phyloP scores from a whole-genome alignment of 2,888 invertebrate species.

The Stenoptilia bipunctidactyla region DNA sequence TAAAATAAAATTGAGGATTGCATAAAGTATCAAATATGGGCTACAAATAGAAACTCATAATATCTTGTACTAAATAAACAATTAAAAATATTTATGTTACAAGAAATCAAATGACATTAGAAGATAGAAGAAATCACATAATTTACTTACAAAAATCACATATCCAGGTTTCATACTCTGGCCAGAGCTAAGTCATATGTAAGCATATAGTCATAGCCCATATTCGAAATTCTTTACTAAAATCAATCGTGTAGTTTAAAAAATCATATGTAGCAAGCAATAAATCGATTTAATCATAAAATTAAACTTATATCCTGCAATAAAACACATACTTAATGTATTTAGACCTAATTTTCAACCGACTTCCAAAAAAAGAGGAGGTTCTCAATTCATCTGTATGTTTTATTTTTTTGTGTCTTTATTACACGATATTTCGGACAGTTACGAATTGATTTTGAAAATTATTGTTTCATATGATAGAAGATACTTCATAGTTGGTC shows the following conservation, averaged over 20 bases:
- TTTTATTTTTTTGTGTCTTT: slow-evolving; percentile 14
- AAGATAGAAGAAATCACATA: not conserved
- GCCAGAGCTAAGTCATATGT: slow-evolving; percentile 1
- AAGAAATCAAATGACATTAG: not conserved
- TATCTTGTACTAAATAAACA: not conserved
- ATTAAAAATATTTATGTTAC: not conserved
- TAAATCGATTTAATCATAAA: slow-evolving; percentile 6
- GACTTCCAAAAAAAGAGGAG: slow-evolving; percentile 10
- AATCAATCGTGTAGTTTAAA: not conserved
- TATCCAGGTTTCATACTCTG: slow-evolving; percentile 16
- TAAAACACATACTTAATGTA: slow-evolving; percentile 5
- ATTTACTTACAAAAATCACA: slow-evolving; percentile 15
- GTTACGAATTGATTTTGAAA: slow-evolving; percentile 6
- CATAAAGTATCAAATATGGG: no score
- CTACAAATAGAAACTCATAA: no score
- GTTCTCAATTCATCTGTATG: no score
- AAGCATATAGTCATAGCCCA: not conserved
- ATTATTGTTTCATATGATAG: no score
- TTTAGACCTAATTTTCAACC: slow-evolving; percentile 10
- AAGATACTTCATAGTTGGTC: no score
- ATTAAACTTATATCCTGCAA: slow-evolving; percentile 2
- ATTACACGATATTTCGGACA: slow-evolving; percentile 12
- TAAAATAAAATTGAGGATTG: no score
- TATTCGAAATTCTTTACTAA: not conserved
- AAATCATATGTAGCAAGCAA: not conserved